Conservation (phyloP, 2,888 invertebrate species). For the Hybos culiciformis region DNA sequence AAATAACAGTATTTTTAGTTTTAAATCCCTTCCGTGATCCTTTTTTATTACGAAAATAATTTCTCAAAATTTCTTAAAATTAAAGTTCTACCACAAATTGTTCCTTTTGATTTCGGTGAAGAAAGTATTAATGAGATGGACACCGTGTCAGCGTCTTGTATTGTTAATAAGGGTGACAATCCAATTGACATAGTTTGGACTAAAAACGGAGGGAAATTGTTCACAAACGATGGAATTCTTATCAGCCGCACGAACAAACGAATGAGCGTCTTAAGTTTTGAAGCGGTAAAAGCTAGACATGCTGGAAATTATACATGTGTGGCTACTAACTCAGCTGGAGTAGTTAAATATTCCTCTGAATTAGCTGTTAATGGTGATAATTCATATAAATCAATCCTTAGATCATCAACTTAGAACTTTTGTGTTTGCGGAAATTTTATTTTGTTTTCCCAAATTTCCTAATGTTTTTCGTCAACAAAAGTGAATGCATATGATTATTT, state of each 20-base stretch:
- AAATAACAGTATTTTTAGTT: background rate
- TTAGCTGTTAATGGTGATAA: slow-evolving; percentile 44
- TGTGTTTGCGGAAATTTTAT: background rate
- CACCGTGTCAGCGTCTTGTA: slow-evolving; percentile 53
- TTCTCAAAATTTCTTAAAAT: background rate
- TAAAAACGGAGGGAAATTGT: slow-evolving; percentile 37
- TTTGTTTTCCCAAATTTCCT: background rate
- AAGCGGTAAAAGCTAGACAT: slow-evolving; percentile 45
- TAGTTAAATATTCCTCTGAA: slow-evolving; percentile 41
- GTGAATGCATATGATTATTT: slow-evolving; percentile 15
- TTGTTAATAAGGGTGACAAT: slow-evolving; percentile 61
- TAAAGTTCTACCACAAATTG: slow-evolving; percentile 55
- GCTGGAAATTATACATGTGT: slow-evolving; percentile 49
- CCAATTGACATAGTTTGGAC: slow-evolving; percentile 65
- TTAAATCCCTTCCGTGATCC: background rate
- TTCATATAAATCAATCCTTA: background rate
- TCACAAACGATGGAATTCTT: slow-evolving; percentile 41
- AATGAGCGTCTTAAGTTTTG: slow-evolving; percentile 48
- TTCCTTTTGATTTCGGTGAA: slow-evolving; percentile 56
- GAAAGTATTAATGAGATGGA: slow-evolving; percentile 55
- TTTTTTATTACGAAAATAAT: background rate
- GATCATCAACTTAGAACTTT: background rate
- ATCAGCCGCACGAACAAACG: slow-evolving; percentile 45
- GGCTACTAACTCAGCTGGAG: slow-evolving; percentile 46
- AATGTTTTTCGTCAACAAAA: too few species aligned